These are phyloP conservation scores for Clarias laeviceps DNA, from an alignment of 2,797 vertebrate species.

Conservation along the genomic window DNA sequence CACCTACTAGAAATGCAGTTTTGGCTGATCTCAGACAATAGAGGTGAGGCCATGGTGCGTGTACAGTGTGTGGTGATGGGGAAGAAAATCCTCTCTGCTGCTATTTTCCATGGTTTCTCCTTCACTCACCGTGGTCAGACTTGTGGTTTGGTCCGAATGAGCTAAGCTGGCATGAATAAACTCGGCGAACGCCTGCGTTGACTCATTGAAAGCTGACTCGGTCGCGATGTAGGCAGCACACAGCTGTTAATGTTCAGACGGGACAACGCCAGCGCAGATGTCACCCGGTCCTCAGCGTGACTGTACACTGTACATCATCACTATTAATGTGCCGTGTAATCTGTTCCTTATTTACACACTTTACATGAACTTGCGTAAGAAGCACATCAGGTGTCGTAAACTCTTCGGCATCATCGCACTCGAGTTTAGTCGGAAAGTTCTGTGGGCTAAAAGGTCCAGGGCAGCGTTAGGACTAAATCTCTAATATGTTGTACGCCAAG, in stretches of 20 bases:
- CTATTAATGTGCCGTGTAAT: neutral
- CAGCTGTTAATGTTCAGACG: constrained; percentile 12
- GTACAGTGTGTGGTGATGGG: neutral
- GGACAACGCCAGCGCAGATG: constrained; percentile 12
- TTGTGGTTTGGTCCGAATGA: constrained; percentile 19
- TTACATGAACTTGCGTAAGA: neutral
- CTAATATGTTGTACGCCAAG: no score
- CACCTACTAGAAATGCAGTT: neutral
- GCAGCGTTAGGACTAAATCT: neutral
- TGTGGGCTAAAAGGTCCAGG: neutral
- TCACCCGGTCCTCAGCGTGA: neutral
- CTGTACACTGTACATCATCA: neutral
- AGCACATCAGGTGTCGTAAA: no score
- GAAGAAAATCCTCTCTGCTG: neutral
- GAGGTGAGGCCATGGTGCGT: constrained; percentile 42
- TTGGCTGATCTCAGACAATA: constrained; percentile 52
- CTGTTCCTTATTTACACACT: neutral
- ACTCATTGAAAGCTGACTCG: constrained; percentile 38
- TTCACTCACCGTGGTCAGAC: constrained; percentile 3
- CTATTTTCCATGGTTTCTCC: constrained; percentile 4
- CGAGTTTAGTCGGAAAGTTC: neutral
- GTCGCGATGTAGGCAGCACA: neutral
- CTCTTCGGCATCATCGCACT: no score
- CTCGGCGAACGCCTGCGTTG: constrained; percentile 32
- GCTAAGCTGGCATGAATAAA: constrained; percentile 33